Conservation (phyloP, 2,113 vertebrate genomes). For the Dasyornis broadbenti region DNA sequence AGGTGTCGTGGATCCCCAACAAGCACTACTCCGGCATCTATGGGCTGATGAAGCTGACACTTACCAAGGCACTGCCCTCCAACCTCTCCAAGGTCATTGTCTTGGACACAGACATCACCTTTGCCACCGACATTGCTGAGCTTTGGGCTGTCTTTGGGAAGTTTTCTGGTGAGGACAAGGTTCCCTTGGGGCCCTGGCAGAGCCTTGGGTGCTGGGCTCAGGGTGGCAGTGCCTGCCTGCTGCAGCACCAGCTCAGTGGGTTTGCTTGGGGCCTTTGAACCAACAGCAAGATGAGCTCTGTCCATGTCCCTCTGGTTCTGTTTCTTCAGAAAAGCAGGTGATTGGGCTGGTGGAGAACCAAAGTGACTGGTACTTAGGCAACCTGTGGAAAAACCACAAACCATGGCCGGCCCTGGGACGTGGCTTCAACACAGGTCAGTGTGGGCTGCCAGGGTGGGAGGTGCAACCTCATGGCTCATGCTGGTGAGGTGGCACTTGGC, state of each 20-base stretch:
- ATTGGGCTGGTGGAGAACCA: slow-evolving; percentile 97
- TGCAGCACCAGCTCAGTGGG: neutral
- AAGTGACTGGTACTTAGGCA: slow-evolving; percentile 95
- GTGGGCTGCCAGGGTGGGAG: neutral
- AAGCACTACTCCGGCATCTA: slow-evolving; percentile 98
- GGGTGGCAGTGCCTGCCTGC: neutral
- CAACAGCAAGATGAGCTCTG: neutral
- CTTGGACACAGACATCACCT: slow-evolving; percentile 95
- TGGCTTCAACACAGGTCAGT: slow-evolving; percentile 94
- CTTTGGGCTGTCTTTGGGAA: slow-evolving; percentile 92
- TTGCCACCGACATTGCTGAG: slow-evolving; percentile 93
- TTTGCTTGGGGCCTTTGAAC: neutral
- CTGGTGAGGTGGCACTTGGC: neutral
- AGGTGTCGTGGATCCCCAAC: slow-evolving; percentile 96
- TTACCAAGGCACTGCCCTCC: slow-evolving; percentile 84
- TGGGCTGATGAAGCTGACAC: slow-evolving; percentile 93
- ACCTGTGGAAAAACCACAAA: slow-evolving; percentile 94
- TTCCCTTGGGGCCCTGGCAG: neutral
- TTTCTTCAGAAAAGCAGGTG: slow-evolving; percentile 83
- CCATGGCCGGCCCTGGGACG: slow-evolving; percentile 93
- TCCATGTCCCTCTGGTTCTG: neutral
- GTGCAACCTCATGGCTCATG: neutral
- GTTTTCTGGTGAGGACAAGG: slow-evolving; percentile 83
- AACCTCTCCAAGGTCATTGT: slow-evolving; percentile 91
- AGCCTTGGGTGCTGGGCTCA: neutral